Evolutionary conservation across 2,797 vertebrate genomes (phyloP).

Genomic region (Scolopax bukidnonensis): DNA sequence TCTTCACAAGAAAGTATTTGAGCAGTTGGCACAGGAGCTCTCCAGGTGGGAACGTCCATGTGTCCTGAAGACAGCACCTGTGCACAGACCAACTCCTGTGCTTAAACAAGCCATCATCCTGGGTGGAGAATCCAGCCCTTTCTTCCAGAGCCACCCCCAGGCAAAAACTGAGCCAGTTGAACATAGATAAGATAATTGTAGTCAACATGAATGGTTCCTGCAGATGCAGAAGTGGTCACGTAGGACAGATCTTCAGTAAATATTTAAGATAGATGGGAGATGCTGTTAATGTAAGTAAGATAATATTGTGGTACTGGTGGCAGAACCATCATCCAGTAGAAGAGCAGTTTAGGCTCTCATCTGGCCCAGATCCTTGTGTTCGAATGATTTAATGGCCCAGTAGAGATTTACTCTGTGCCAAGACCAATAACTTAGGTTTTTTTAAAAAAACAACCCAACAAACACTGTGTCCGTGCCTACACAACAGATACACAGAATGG

Average conservation of each 20-base stretch:
- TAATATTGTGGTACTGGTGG: accelerated
- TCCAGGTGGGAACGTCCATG: not conserved
- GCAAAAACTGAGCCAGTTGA: not conserved
- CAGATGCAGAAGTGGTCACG: not conserved
- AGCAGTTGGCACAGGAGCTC: not conserved
- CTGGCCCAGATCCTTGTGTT: accelerated
- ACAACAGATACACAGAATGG: not conserved
- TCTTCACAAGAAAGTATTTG: not conserved
- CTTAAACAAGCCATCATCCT: not conserved
- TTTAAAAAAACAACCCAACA: not conserved
- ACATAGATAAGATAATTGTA: not conserved
- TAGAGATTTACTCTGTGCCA: not conserved
- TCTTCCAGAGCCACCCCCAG: not conserved
- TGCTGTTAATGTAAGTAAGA: not conserved
- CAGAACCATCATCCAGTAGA: not conserved
- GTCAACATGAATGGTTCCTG: not conserved
- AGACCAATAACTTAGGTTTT: not conserved
- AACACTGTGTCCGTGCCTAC: not conserved
- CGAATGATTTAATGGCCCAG: not conserved
- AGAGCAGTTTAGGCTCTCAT: not conserved
- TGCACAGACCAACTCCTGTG: no score
- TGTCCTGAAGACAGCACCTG: not conserved
- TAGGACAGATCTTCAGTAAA: not conserved
- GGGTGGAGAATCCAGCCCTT: not conserved
- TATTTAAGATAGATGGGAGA: accelerated